phyloP scores from a whole-genome alignment of 2,888 invertebrate species.

The Anagyrus pseudococci region DNA sequence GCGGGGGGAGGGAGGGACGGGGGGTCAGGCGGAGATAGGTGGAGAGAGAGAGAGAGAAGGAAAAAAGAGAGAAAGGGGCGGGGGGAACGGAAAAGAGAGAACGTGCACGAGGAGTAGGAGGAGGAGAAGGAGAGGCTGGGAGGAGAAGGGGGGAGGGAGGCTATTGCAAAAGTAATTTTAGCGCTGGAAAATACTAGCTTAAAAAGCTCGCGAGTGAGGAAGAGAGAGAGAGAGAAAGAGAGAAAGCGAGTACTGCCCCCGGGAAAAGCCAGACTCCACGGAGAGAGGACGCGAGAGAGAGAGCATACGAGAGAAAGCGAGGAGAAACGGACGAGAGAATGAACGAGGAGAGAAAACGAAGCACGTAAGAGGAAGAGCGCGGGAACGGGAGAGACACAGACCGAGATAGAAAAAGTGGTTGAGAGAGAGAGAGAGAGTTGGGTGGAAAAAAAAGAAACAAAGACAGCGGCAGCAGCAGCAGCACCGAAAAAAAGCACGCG shows the following conservation, averaged over 20 bases:
- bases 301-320: slow-evolving; percentile 29
- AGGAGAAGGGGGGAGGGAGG: slow-evolving; percentile 17
- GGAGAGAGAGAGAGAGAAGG: too few species aligned
- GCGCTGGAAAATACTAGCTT: slow-evolving; percentile 39
- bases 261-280: slow-evolving; percentile 38
- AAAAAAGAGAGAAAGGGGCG: too few species aligned
- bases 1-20: slow-evolving; percentile 3
- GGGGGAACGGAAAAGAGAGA: slow-evolving; percentile 10
- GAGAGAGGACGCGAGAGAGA: slow-evolving; percentile 19
- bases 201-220: slow-evolving; percentile 38
- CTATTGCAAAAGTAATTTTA: slow-evolving; percentile 41
- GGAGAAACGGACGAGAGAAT: slow-evolving; percentile 16
- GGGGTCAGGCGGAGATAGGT: too few species aligned
- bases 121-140: slow-evolving; percentile 15
- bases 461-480: slow-evolving; percentile 19
- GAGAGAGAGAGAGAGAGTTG: slow-evolving; percentile 7
- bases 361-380: slow-evolving; percentile 29
- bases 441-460: slow-evolving; percentile 33
- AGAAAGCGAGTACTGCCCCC: slow-evolving; percentile 20
- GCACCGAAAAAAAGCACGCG: slow-evolving; percentile 27
- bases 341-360: slow-evolving; percentile 24
- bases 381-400: slow-evolving; percentile 17
- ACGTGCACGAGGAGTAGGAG: slow-evolving; percentile 15
- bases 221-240: slow-evolving; percentile 10
- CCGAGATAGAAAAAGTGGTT: slow-evolving; percentile 11